These are phyloP conservation scores for Drosophila tripunctata DNA, from an alignment of 2,888 invertebrate genomes.

Conservation along the genomic window DNA sequence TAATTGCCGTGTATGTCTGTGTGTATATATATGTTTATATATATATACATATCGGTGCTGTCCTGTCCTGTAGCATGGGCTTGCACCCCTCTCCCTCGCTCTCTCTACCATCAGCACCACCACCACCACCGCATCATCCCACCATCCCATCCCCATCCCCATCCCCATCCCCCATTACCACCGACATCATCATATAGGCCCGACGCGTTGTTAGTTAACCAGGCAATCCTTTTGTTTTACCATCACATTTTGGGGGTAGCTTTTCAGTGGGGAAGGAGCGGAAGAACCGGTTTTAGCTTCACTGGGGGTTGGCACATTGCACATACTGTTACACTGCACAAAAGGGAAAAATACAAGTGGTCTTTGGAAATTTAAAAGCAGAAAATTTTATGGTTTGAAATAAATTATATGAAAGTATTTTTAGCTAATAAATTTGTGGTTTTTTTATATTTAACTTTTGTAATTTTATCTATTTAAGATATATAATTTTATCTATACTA, in stretches of 20 bases:
- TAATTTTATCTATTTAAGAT: too few species aligned
- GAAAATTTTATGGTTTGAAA: too few species aligned
- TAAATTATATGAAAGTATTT: too few species aligned
- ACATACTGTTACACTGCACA: constrained; percentile 28
- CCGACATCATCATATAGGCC: constrained; percentile 3
- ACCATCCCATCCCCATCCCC: too few species aligned
- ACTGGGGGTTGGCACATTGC: constrained; percentile 50
- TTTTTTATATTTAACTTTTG: too few species aligned
- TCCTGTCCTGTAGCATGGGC: constrained; percentile 8
- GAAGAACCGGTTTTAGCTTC: neutral
- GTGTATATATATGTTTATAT: neutral
- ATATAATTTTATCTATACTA: too few species aligned
- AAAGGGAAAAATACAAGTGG: too few species aligned
- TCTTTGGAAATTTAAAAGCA: too few species aligned
- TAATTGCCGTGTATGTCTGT: constrained; percentile 63
- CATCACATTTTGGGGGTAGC: neutral
- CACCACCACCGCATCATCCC: too few species aligned
- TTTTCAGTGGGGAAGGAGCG: neutral
- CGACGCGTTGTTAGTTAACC: constrained; percentile 36
- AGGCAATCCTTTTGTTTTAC: constrained; percentile 57
- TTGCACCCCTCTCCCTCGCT: constrained; percentile 19
- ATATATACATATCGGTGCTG: neutral
- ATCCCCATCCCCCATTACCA: too few species aligned
- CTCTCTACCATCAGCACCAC: constrained; percentile 7
- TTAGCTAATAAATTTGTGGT: too few species aligned